Evolutionary conservation across 2,113 vertebrate species (phyloP).

Genomic region (Ctenomys sociabilis): DNA sequence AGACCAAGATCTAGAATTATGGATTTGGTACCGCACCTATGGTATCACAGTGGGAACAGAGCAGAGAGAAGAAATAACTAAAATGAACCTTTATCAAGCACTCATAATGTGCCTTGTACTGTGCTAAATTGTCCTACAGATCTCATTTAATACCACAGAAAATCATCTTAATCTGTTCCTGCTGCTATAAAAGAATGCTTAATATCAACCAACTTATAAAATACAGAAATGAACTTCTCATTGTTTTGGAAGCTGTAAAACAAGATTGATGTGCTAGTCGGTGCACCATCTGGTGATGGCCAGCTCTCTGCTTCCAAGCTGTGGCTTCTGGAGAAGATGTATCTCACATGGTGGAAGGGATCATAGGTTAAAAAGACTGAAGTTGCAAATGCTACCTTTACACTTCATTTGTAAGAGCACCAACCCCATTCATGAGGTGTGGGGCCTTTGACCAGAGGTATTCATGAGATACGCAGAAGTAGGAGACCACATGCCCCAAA

Average conservation of each 20-base stretch:
- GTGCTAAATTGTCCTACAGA: not conserved
- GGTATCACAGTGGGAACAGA: not conserved
- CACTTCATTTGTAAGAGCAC: not conserved
- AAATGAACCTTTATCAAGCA: not conserved
- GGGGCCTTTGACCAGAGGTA: not conserved
- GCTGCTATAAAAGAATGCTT: not conserved
- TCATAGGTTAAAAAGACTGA: not conserved
- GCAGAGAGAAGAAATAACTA: not conserved
- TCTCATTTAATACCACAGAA: not conserved
- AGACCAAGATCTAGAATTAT: not conserved
- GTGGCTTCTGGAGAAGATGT: not conserved
- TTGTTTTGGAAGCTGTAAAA: not conserved
- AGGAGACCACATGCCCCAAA: not conserved
- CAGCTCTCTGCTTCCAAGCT: not conserved
- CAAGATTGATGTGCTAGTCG: not conserved
- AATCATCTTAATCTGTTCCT: not conserved
- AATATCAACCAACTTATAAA: not conserved
- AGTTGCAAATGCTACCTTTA: not conserved
- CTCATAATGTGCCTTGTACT: not conserved
- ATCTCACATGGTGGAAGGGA: not conserved
- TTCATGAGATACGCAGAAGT: not conserved
- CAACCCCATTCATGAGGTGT: not conserved
- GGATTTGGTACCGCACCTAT: not conserved
- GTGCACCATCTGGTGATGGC: not conserved
- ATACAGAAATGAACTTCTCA: not conserved